Evolutionary conservation across 2,113 vertebrate genomes (phyloP).

Genomic region (Noturus placidus): DNA sequence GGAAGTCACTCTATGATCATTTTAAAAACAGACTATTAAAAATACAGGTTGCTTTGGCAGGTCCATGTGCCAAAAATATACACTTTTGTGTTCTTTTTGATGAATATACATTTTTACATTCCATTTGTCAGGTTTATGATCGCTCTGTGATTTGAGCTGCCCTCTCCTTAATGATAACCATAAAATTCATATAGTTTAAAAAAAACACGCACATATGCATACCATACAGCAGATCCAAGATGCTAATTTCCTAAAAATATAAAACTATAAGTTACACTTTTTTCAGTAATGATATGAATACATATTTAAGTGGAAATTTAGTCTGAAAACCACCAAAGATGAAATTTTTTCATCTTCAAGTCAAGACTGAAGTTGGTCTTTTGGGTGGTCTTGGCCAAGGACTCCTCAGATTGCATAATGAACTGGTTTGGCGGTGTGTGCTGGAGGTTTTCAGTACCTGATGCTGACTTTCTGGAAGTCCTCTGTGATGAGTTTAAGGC

Average conservation of each 20-base stretch:
- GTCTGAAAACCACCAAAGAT: conserved; percentile 37
- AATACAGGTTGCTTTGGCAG: conserved; percentile 58
- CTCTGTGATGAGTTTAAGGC: conserved; percentile 74
- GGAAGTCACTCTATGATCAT: conserved; percentile 28
- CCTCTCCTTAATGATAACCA: conserved; percentile 75
- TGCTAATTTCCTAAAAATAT: conserved; percentile 58
- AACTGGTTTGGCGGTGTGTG: conserved; percentile 77
- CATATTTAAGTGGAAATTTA: conserved; percentile 38
- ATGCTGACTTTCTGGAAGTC: conserved; percentile 66
- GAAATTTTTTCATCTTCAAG: neutral
- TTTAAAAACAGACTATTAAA: conserved; percentile 48
- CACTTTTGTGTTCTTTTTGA: conserved; percentile 43
- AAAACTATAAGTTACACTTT: conserved; percentile 59
- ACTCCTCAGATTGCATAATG: conserved; percentile 21
- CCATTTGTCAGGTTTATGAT: conserved; percentile 59
- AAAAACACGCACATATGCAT: conserved; percentile 59
- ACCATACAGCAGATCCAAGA: conserved; percentile 72
- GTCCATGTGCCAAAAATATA: conserved; percentile 56
- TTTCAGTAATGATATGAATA: conserved; percentile 42
- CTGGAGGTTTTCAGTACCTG: conserved; percentile 69
- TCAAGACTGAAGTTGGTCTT: conserved; percentile 3
- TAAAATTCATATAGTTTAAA: conserved; percentile 64
- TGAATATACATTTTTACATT: conserved; percentile 66
- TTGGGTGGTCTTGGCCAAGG: conserved; percentile 33
- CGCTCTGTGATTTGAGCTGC: conserved; percentile 69